Conservation (phyloP, 2,113 vertebrate genomes). For the Galbula dea region DNA sequence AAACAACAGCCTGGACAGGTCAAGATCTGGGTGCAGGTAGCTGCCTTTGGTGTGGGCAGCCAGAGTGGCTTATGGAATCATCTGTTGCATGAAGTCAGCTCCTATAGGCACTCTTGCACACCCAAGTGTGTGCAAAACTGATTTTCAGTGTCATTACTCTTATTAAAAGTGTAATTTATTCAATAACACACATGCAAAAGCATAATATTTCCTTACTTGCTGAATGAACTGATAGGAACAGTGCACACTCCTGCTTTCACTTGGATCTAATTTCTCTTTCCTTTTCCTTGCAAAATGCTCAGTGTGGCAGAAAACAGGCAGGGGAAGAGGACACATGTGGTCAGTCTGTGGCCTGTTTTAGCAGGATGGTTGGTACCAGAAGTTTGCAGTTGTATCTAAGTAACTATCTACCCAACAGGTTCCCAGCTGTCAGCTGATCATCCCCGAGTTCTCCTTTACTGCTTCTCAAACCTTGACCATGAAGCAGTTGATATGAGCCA, state of each 20-base stretch:
- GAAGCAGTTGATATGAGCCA: not conserved
- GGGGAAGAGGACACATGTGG: fast-evolving
- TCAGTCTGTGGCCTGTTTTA: not conserved
- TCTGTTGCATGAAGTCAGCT: conserved; percentile 36
- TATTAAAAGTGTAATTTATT: not conserved
- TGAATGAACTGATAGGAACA: not conserved
- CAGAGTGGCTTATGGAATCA: conserved; percentile 19
- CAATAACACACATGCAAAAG: not conserved
- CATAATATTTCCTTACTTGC: not conserved
- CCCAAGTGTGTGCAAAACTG: not conserved
- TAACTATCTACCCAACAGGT: not conserved
- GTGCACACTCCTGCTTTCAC: not conserved
- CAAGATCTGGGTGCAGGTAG: conserved; percentile 36
- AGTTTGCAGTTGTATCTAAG: not conserved
- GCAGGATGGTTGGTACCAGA: not conserved
- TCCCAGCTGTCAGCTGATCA: not conserved
- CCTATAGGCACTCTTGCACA: not conserved
- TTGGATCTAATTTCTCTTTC: not conserved
- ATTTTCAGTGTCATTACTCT: not conserved
- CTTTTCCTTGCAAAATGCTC: not conserved
- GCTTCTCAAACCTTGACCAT: not conserved
- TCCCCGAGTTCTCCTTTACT: not conserved
- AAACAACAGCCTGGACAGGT: conserved; percentile 1
- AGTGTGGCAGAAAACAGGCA: not conserved
- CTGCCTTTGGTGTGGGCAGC: conserved; percentile 3